Evolutionary conservation across 2,888 invertebrate species (phyloP).

Genomic region (Adelphocoris suturalis): DNA sequence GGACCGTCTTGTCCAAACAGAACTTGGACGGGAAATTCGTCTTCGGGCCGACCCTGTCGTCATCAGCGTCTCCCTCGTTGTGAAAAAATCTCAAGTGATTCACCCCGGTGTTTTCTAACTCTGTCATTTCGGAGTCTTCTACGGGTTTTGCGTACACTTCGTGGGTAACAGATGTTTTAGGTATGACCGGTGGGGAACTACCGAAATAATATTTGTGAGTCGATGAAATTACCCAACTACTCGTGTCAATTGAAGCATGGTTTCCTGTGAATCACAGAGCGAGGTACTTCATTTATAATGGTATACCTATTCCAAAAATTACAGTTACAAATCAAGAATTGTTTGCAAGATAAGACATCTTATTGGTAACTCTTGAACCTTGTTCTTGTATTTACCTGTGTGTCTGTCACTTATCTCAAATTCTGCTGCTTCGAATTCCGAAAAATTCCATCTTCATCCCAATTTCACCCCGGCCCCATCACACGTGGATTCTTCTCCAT

Average conservation of each 20-base stretch:
- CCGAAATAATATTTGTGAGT: conserved; percentile 63
- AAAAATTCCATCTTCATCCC: too few species aligned
- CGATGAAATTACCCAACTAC: conserved; percentile 52
- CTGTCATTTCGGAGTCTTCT: conserved; percentile 41
- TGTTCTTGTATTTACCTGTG: too few species aligned
- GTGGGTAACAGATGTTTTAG: conserved; percentile 52
- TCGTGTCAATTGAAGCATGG: conserved; percentile 52
- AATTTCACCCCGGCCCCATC: too few species aligned
- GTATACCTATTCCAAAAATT: too few species aligned
- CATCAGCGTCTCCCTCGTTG: not conserved
- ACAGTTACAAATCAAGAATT: too few species aligned
- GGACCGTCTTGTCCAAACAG: not conserved
- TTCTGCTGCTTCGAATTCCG: too few species aligned
- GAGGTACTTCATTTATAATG: too few species aligned
- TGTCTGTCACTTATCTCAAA: too few species aligned
- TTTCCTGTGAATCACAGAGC: not conserved
- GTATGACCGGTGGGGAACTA: conserved; percentile 48
- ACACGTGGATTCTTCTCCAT: too few species aligned
- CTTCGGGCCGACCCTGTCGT: not conserved
- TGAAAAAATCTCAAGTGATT: not conserved
- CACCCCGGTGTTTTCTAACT: not conserved
- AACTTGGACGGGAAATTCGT: not conserved
- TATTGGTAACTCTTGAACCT: too few species aligned
- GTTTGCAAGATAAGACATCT: too few species aligned
- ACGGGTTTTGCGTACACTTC: conserved; percentile 62